phyloP scores from a whole-genome alignment of 2,113 vertebrate genomes.

The Paedocypris sp. region DNA sequence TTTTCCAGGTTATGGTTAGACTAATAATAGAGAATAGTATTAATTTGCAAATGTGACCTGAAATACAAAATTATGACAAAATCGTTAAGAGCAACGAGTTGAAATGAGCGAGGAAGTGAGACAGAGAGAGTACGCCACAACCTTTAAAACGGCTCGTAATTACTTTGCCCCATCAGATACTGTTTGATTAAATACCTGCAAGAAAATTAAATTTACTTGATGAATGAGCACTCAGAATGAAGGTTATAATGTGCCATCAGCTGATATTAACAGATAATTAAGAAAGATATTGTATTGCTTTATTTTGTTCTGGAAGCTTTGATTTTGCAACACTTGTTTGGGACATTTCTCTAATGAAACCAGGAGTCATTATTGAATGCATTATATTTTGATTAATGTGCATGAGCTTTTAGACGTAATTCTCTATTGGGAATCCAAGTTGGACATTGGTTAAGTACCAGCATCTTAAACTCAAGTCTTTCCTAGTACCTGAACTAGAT shows the following conservation, averaged over 20 bases:
- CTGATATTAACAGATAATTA: slow-evolving; percentile 73
- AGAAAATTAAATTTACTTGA: slow-evolving; percentile 87
- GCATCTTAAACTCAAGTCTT: too few species aligned
- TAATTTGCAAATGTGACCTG: too few species aligned
- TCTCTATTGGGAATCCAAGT: slow-evolving; percentile 50
- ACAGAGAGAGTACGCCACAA: slow-evolving; percentile 31
- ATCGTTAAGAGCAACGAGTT: slow-evolving; percentile 37
- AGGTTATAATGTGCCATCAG: slow-evolving; percentile 75
- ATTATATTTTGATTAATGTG: slow-evolving; percentile 17
- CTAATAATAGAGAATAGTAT: too few species aligned
- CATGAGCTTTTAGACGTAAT: slow-evolving; percentile 34
- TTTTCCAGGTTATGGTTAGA: too few species aligned
- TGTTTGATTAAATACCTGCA: slow-evolving; percentile 85
- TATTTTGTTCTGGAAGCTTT: slow-evolving; percentile 72
- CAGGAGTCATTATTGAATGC: slow-evolving; percentile 46
- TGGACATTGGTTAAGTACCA: too few species aligned
- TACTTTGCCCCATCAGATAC: slow-evolving; percentile 82
- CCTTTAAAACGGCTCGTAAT: slow-evolving; percentile 71
- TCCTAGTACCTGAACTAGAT: too few species aligned
- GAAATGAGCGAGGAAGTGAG: slow-evolving; percentile 38
- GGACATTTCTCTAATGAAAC: slow-evolving; percentile 60
- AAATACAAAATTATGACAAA: too few species aligned
- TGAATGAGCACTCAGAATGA: slow-evolving; percentile 71
- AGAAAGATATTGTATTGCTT: slow-evolving; percentile 70
- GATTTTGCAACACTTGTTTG: slow-evolving; percentile 49